Evolutionary conservation across 2,797 vertebrate genomes (phyloP).

Genomic region (Xenops minutus): DNA sequence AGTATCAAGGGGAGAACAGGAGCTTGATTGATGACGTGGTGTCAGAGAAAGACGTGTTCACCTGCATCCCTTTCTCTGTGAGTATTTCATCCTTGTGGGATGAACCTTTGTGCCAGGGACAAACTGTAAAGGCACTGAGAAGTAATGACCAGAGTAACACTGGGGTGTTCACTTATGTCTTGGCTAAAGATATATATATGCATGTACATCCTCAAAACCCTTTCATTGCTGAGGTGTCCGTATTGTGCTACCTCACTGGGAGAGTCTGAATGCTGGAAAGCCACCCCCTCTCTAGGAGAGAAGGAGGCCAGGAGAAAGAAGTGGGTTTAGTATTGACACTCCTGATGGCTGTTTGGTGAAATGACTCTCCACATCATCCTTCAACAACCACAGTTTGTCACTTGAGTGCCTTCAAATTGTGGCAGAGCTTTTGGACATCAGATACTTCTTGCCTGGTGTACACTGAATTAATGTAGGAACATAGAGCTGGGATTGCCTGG

Average conservation of each 20-base stretch:
- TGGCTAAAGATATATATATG: not conserved
- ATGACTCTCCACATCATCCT: not conserved
- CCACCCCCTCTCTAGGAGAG: not conserved
- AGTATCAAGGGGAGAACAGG: conserved; percentile 22
- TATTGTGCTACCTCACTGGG: not conserved
- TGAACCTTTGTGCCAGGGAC: not conserved
- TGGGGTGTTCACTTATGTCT: not conserved
- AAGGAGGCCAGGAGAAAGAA: not conserved
- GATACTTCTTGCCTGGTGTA: not conserved
- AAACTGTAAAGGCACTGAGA: not conserved
- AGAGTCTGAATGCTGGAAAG: not conserved
- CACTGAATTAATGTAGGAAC: not conserved
- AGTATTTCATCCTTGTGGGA: not conserved
- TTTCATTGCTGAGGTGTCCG: not conserved
- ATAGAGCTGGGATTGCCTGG: not conserved
- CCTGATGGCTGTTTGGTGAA: not conserved
- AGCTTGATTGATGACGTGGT: conserved; percentile 55
- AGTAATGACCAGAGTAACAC: not conserved
- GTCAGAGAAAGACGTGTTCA: not conserved
- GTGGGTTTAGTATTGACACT: not conserved
- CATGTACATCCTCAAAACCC: not conserved
- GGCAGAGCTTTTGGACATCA: not conserved
- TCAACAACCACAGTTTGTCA: not conserved
- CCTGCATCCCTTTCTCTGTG: conserved; percentile 65
- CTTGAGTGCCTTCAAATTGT: not conserved